Evolutionary conservation across 2,888 invertebrate genomes (phyloP), one percentile per base, ranked within the genome.

Genomic region (Argyra leucocephala): DNA sequence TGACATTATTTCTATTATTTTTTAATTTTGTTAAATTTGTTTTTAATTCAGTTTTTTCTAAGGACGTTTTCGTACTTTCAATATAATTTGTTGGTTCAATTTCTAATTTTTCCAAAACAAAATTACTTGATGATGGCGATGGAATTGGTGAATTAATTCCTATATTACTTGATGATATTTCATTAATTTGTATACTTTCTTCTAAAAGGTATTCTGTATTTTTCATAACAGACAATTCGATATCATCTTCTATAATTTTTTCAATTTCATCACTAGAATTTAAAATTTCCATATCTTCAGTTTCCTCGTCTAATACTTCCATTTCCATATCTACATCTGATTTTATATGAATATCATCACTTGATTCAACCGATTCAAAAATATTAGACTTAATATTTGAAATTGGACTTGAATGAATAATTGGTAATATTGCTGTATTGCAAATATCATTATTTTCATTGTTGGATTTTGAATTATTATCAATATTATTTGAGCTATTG

Each of bases 121-220:
- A 48, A 48, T 48, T 48, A 48, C 23, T 82, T 81, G n/a, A 61
- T 22, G 65, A 22, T 57, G 63, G 36, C 1, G 63, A 61, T 3
- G 59, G 62, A 31, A 64, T 63, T 21, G 62, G 63, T 10, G 64
- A 63, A 4, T 68, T 65, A 63, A 62, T 64, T 64, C 81, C 81
- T 10, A 82, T 82, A 60, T 84, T 84, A 71, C 85, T 85, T 1
- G 87, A 86, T 1, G 86, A 86, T 22, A 87, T 84, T 75, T 87
- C 87, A 75, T 87, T 84, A 69, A 87, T 87, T 77, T 87, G 87
- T 60, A 87, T 86, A 48, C 81, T 75, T 67, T 76, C 78, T 69
- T 81, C 82, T 67, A 65, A 61, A 57, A 24, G 37, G 22, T 61
- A 37, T 22, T 57, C 22, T n/a, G 48, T 48, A 48, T 15, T 48